Evolutionary conservation across 2,113 vertebrate genomes (phyloP).

Genomic region (Oryzias curvinotus): DNA sequence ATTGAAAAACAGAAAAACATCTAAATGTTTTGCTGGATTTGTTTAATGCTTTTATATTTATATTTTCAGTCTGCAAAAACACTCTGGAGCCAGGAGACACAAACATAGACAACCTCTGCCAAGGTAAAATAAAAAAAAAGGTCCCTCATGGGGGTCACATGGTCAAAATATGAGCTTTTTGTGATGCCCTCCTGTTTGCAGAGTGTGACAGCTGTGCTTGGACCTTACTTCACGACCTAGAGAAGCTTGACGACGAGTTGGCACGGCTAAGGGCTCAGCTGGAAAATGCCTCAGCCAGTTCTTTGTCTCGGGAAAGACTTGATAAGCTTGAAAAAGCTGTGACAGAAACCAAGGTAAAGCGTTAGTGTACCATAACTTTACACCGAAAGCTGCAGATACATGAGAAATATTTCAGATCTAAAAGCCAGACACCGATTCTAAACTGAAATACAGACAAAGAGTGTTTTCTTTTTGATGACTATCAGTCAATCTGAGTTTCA

Average conservation of each 20-base stretch:
- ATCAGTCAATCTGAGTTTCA: no score
- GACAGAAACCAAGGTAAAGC: conserved; percentile 82
- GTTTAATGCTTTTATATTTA: not conserved
- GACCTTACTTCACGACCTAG: conserved; percentile 84
- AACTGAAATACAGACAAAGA: no score
- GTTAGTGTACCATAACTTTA: not conserved
- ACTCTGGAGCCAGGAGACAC: conserved; percentile 85
- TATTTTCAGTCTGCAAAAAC: conserved; percentile 84
- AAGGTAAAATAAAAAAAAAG: conserved; percentile 72
- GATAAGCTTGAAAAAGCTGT: conserved; percentile 80
- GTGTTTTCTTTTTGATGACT: no score
- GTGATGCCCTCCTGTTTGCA: conserved; percentile 50
- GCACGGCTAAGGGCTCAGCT: conserved; percentile 80
- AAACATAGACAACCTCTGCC: conserved; percentile 81
- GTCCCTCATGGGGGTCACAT: not conserved
- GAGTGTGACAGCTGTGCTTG: conserved; percentile 92
- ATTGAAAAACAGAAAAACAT: not conserved
- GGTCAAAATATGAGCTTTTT: not conserved
- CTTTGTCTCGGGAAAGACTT: conserved; percentile 76
- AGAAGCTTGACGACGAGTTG: conserved; percentile 78
- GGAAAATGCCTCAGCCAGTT: conserved; percentile 72
- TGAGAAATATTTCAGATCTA: not conserved
- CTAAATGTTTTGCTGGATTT: not conserved
- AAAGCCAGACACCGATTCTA: no score
- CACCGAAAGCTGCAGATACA: not conserved